Conservation (phyloP, 2,797 vertebrate species). For the Hyperoplus lanceolatus region DNA sequence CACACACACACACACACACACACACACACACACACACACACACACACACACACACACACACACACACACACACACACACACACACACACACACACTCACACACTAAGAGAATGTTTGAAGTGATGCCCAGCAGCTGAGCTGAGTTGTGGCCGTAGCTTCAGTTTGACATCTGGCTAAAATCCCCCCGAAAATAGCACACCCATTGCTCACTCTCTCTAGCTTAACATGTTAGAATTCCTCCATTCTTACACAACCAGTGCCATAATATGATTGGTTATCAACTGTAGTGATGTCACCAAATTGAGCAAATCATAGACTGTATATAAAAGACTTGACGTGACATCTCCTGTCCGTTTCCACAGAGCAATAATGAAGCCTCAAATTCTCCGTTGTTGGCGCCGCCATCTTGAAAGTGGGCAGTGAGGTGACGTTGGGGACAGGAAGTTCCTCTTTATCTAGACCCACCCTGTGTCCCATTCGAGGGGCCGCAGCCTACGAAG, state of each 20-base stretch:
- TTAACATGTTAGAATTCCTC: slow-evolving; percentile 23
- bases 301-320: neutral
- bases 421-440: too few species aligned
- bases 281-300: slow-evolving; percentile 20
- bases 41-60: slow-evolving; percentile 36
- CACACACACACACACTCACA: slow-evolving; percentile 21
- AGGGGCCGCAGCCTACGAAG: too few species aligned
- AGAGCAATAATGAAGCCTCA: too few species aligned
- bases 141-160: slow-evolving; percentile 57
- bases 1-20: slow-evolving; percentile 30
- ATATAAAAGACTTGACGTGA: too few species aligned
- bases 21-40: slow-evolving; percentile 33
- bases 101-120: slow-evolving; percentile 56
- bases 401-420: too few species aligned
- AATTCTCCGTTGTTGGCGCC: too few species aligned
- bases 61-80: slow-evolving; percentile 26
- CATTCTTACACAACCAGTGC: slow-evolving; percentile 1
- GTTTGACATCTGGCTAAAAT: slow-evolving; percentile 44
- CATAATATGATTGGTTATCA: slow-evolving; percentile 22
- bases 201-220: neutral
- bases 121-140: slow-evolving; percentile 51
- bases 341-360: too few species aligned
- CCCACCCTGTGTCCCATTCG: too few species aligned
- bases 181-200: neutral
- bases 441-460: too few species aligned